phyloP scores from a whole-genome alignment of 2,888 invertebrate species.

The Philereme vetulata region DNA sequence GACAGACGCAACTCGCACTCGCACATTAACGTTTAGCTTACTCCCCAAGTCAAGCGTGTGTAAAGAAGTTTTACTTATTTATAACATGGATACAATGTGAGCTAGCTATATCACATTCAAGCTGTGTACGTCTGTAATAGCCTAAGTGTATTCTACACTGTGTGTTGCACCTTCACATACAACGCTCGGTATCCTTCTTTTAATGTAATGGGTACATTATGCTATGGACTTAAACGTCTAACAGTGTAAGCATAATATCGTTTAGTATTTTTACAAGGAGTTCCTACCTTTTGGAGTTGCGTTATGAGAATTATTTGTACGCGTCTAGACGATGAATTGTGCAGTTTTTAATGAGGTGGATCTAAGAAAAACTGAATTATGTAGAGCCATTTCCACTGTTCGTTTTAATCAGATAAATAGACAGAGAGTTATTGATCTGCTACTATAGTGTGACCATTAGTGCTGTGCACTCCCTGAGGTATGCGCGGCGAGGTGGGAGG shows the following conservation, averaged over 20 bases:
- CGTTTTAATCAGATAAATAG: neutral
- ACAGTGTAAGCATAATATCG: slow-evolving; percentile 10
- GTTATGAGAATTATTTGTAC: slow-evolving; percentile 32
- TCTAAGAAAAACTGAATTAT: slow-evolving; percentile 15
- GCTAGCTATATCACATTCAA: neutral
- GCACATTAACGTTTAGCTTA: too few relatives aligned
- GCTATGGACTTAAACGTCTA: neutral
- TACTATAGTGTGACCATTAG: too few relatives aligned
- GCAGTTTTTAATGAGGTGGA: slow-evolving; percentile 27
- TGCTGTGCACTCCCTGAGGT: too few relatives aligned
- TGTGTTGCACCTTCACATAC: neutral
- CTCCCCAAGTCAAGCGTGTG: too few relatives aligned
- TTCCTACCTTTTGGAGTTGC: slow-evolving; percentile 27
- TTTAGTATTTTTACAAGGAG: slow-evolving; percentile 8
- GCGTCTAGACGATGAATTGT: slow-evolving; percentile 36
- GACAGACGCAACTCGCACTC: too few relatives aligned
- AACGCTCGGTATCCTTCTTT: slow-evolving; percentile 2
- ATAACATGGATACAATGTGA: neutral
- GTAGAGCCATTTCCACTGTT: slow-evolving; percentile 3
- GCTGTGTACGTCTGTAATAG: slow-evolving; percentile 8
- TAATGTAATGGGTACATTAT: slow-evolving; percentile 1
- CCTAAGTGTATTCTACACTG: slow-evolving; percentile 12
- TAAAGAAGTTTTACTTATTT: too few relatives aligned
- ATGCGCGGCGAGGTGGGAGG: too few relatives aligned
- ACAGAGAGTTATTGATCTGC: too few relatives aligned